These are phyloP conservation scores for Alectura lathami DNA, from an alignment of 2,113 vertebrate genomes.

Conservation along the genomic window DNA sequence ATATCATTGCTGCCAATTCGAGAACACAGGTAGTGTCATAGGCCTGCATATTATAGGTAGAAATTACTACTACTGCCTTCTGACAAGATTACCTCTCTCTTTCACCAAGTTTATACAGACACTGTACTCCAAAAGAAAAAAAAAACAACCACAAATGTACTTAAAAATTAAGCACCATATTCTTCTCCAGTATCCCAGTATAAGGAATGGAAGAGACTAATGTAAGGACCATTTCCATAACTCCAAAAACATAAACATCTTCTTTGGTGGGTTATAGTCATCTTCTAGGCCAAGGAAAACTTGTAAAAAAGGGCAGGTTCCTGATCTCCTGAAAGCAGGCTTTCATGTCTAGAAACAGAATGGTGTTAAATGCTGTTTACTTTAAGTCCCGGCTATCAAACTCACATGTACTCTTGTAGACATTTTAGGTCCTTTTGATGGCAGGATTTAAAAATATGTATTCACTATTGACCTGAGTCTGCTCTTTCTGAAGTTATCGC, in stretches of 20 bases:
- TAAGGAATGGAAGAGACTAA: neutral
- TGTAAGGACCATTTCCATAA: neutral
- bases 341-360: neutral
- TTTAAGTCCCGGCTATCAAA: neutral
- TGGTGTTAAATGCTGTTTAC: neutral
- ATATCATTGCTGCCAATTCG: neutral
- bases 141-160: rapidly evolving
- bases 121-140: neutral
- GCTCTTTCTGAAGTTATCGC: neutral
- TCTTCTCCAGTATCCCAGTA: neutral
- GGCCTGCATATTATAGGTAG: neutral
- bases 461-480: neutral
- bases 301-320: neutral
- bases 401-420: neutral
- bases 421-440: neutral
- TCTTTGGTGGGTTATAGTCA: neutral
- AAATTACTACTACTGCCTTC: neutral
- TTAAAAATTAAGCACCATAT: neutral
- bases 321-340: rapidly evolving
- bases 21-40: neutral
- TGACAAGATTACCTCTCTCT: neutral
- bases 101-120: neutral
- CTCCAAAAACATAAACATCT: neutral
- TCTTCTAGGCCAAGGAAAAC: neutral
- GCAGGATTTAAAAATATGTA: neutral